Conservation (phyloP, 2,888 invertebrate genomes). For the Lepidochrysops patricia region DNA sequence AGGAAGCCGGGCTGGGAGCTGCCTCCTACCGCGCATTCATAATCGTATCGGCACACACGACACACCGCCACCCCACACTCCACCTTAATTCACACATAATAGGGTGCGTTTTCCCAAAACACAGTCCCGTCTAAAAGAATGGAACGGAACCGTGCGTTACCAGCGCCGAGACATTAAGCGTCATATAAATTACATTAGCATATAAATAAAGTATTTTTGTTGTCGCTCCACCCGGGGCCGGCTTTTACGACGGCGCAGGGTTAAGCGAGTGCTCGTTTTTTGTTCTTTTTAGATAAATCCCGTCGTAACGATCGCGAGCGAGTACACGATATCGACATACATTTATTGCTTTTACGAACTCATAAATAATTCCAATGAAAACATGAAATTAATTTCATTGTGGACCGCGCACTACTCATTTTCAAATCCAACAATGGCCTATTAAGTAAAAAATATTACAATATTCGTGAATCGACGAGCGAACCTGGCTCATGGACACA, state of each 20-base stretch:
- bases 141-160: conserved; percentile 71
- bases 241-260: conserved; percentile 65
- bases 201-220: conserved; percentile 75
- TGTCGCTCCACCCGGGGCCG: conserved; percentile 50
- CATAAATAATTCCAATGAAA: conserved; percentile 67
- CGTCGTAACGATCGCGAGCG: conserved; percentile 69
- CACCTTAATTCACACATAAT: conserved; percentile 40
- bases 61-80: conserved; percentile 40
- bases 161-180: conserved; percentile 72
- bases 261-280: conserved; percentile 60
- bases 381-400: conserved; percentile 68
- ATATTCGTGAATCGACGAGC: neutral
- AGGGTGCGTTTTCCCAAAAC: conserved; percentile 38
- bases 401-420: conserved; percentile 36
- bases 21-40: conserved; percentile 74
- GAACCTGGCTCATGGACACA: neutral
- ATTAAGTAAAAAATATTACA: conserved; percentile 7
- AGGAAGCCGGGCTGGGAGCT: conserved; percentile 66
- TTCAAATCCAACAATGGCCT: conserved; percentile 14
- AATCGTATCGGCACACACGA: conserved; percentile 69
- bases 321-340: conserved; percentile 69
- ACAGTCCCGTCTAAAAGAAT: conserved; percentile 45
- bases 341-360: conserved; percentile 69
- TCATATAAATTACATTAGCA: conserved; percentile 75
- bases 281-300: conserved; percentile 72